Conservation (phyloP, 2,113 vertebrate genomes). For the Scomber colias region DNA sequence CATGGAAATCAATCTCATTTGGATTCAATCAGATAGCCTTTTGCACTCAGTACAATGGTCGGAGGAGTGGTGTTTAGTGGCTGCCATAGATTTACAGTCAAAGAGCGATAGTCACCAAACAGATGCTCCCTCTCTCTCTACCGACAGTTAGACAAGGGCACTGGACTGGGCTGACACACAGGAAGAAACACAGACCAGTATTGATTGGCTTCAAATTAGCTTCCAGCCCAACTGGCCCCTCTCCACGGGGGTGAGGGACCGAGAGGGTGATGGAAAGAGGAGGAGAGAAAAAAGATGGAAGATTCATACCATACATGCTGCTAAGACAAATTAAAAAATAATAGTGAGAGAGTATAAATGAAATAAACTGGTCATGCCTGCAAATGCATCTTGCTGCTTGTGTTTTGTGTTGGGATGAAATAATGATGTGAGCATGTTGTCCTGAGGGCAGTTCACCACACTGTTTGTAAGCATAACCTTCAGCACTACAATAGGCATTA, state of each 20-base stretch:
- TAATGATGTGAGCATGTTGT: too few relatives aligned
- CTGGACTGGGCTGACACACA: slow-evolving; percentile 76
- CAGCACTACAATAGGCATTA: neutral
- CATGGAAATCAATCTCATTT: slow-evolving; percentile 74
- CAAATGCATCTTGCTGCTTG: too few relatives aligned
- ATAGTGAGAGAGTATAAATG: too few relatives aligned
- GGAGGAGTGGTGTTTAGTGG: slow-evolving; percentile 53
- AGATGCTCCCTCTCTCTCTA: slow-evolving; percentile 63
- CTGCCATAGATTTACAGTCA: slow-evolving; percentile 74
- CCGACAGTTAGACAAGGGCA: slow-evolving; percentile 73
- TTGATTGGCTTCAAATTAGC: slow-evolving; percentile 93
- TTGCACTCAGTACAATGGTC: slow-evolving; percentile 42
- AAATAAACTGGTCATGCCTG: too few relatives aligned
- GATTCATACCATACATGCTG: slow-evolving; percentile 52
- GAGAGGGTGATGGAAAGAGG: slow-evolving; percentile 60
- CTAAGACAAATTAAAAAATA: slow-evolving; percentile 22
- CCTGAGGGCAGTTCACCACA: neutral
- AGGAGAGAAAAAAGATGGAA: slow-evolving; percentile 31
- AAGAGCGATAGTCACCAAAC: slow-evolving; percentile 55
- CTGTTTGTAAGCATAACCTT: neutral
- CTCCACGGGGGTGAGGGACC: slow-evolving; percentile 34
- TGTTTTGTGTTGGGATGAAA: too few relatives aligned
- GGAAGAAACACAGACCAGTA: slow-evolving; percentile 89
- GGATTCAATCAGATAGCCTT: slow-evolving; percentile 72
- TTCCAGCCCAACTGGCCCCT: slow-evolving; percentile 74